Evolutionary conservation across 2,113 vertebrate genomes (phyloP).

Genomic region (Grantiella picta): DNA sequence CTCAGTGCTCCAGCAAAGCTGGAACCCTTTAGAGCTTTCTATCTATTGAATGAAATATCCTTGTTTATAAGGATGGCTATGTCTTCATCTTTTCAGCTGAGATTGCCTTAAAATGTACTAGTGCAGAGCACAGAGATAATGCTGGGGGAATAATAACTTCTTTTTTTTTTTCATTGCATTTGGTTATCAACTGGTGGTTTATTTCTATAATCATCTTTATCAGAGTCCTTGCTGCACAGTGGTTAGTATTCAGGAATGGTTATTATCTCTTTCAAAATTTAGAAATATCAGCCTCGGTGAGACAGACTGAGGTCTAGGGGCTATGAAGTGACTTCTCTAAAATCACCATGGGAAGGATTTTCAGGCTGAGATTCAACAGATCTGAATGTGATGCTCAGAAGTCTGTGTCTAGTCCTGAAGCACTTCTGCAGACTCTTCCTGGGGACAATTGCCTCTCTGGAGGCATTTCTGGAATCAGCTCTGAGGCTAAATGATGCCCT

Average conservation of each 20-base stretch:
- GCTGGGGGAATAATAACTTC: background rate
- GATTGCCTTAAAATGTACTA: constrained; percentile 46
- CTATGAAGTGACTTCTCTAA: background rate
- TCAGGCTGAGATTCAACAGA: background rate
- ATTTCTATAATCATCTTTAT: constrained; percentile 21
- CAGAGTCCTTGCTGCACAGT: background rate
- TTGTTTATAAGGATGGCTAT: constrained; percentile 46
- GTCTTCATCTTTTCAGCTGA: constrained; percentile 52
- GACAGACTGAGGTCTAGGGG: background rate
- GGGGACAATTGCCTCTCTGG: background rate
- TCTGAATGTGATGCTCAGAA: background rate
- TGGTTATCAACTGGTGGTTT: constrained; percentile 21
- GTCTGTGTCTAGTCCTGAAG: too few species aligned
- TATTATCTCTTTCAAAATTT: constrained; percentile 7
- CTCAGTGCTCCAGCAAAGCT: constrained; percentile 43
- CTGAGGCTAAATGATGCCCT: background rate
- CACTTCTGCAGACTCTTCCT: background rate
- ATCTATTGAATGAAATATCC: constrained; percentile 50
- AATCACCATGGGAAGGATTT: background rate
- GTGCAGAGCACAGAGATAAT: constrained; percentile 19
- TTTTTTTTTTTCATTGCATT: background rate
- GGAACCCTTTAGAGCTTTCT: constrained; percentile 48
- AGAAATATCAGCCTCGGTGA: background rate
- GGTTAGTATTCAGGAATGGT: constrained; percentile 27
- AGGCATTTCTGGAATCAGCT: background rate